Evolutionary conservation across 2,797 vertebrate genomes (phyloP), one percentile per base, ranked within the genome.

Genomic region (Tauraco hartlaubi): DNA sequence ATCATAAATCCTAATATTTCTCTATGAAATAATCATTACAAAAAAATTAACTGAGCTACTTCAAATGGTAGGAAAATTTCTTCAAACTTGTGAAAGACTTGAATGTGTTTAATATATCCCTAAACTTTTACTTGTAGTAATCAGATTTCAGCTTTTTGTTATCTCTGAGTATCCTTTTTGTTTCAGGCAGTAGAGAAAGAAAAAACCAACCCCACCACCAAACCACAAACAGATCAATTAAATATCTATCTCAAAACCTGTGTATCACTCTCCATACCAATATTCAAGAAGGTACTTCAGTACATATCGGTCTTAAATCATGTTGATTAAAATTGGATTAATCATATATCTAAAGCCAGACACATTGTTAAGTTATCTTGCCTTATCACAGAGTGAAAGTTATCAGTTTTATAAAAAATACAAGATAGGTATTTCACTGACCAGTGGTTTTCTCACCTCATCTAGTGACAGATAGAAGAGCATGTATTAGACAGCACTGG

Each of bases 381-480:
- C 90, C 41, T 79, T 54, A 41, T 35, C 35, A 35, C 35, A 35
- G 35, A 35, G 9, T 35, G 35, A 35, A 35, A 35, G 35, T 35
- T 35, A 35, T 35, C 7, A 35, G 35, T 35, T 35, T 35, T 35
- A 35, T 43, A 93, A 72, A 71, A 93, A 95, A 95, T 95, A 74
- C 88, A 96, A 96, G 85, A 61, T 11, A 64, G 64, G 52, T 44
- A 89, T 92, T 97, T 92, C 90, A 94, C 83, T 94, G 93, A 90
- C 92, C 95, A 92, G 77, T 95, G 88, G 67, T 94, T 96, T 94
- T 96, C 91, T 95, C 89, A 92, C 59, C 79, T 90, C 35, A 4
- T 61, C 88, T 61, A 79, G 79, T n/a, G 71, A 75, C 44, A 82
- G 69, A 73, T 35, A 96, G 49, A 79, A 85, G 73, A 91, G 85